Evolutionary conservation across 64 coral and sea anemone species (phyloP).

Genomic region (Cladopsammia gracilis): DNA sequence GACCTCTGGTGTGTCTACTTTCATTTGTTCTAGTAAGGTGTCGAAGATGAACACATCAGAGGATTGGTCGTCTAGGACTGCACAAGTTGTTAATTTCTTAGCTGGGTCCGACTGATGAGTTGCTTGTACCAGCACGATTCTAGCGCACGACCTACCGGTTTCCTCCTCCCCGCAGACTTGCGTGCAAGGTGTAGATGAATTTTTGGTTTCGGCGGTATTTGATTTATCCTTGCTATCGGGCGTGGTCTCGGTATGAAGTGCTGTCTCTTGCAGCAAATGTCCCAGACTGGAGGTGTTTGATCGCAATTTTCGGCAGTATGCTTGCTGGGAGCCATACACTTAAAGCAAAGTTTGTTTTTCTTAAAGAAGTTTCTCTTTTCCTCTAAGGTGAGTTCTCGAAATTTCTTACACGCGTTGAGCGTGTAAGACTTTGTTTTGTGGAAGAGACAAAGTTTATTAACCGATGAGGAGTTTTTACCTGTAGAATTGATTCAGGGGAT

Average conservation of each 20-base stretch:
- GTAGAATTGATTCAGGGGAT: neutral
- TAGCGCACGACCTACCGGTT: neutral
- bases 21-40: conserved; percentile 11
- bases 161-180: no score
- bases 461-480: conserved; percentile 43
- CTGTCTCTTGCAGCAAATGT: conserved; percentile 50
- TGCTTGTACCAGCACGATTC: no score
- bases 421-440: conserved; percentile 58
- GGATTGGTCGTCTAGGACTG: conserved; percentile 81
- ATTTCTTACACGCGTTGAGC: conserved; percentile 40
- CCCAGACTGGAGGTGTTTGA: conserved; percentile 21
- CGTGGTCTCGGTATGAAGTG: conserved; percentile 18
- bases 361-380: conserved; percentile 42
- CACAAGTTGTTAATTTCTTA: conserved; percentile 24
- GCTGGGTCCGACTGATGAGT: conserved; percentile 29
- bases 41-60: conserved; percentile 65
- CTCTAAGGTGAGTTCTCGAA: conserved; percentile 29
- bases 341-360: conserved; percentile 54
- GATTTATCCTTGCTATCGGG: neutral
- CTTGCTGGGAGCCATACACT: conserved; percentile 20
- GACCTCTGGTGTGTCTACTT: conserved; percentile 36
- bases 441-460: conserved; percentile 34
- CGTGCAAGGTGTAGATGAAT: conserved; percentile 2
- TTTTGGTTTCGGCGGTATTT: neutral
- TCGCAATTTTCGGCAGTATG: conserved; percentile 51